A percentile compares a stretch with the other conserved stretches of the same genome.
These are phyloP conservation scores for Drosophila koepferae DNA, from an alignment of 2,888 invertebrate genomes.

Conservation along the genomic window DNA sequence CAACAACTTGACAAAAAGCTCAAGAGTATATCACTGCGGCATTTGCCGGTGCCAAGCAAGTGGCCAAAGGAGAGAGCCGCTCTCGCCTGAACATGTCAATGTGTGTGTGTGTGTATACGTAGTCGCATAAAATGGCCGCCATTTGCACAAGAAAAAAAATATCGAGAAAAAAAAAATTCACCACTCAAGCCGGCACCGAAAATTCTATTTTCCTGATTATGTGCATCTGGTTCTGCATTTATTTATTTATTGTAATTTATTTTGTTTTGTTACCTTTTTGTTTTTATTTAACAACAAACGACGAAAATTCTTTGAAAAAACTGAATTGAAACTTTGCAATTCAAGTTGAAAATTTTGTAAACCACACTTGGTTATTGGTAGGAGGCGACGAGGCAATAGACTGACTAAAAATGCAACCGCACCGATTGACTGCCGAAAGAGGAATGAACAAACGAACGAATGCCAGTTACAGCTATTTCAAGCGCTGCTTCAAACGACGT, in stretches of 20 bases:
- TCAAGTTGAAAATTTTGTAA: constrained; percentile 50
- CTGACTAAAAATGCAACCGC: constrained; percentile 60
- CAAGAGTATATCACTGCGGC: constrained; percentile 16
- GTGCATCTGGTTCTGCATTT: neutral
- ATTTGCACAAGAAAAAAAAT: constrained; percentile 35
- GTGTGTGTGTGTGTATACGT: constrained; percentile 38
- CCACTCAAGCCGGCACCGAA: constrained; percentile 42
- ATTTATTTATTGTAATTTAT: neutral
- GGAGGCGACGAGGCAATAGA: constrained; percentile 52
- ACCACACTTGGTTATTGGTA: constrained; percentile 51
- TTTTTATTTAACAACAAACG: constrained; percentile 51
- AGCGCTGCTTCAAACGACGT: constrained; percentile 47
- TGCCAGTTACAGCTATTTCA: constrained; percentile 72
- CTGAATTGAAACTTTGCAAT: constrained; percentile 45
- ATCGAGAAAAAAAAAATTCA: constrained; percentile 28
- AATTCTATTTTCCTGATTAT: neutral
- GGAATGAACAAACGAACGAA: constrained; percentile 66
- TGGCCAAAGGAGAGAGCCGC: constrained; percentile 26
- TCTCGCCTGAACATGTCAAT: constrained; percentile 16
- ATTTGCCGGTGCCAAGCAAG: constrained; percentile 59
- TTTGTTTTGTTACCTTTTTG: constrained; percentile 56
- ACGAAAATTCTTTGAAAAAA: constrained; percentile 48
- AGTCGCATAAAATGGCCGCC: constrained; percentile 63
- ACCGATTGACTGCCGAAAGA: constrained; percentile 72
- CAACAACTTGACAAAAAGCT: constrained; percentile 31